Percentiles rank a stretch among this genome's conserved stretches.
Conservation (phyloP, 2,888 invertebrate genomes). For the Clepsis dumicolana region DNA sequence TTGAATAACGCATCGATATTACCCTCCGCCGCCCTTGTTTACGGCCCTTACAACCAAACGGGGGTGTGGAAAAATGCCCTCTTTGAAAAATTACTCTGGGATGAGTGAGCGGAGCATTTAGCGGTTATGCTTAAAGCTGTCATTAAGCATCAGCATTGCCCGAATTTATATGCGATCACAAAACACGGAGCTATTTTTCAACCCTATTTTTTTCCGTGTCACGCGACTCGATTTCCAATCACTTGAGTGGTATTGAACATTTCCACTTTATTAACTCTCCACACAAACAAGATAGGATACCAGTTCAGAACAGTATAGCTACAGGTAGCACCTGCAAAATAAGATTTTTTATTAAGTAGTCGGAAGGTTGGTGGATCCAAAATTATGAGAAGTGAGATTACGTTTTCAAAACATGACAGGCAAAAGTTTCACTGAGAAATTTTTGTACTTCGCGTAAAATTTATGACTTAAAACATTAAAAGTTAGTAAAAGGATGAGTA, state of each 20-base stretch:
- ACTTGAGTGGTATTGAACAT: background rate
- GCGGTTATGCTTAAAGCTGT: slow-evolving; percentile 16
- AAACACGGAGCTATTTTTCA: background rate
- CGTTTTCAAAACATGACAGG: slow-evolving; percentile 1
- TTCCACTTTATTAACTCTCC: background rate
- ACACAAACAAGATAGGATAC: background rate
- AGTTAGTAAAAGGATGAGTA: slow-evolving; percentile 36
- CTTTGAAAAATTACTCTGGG: slow-evolving; percentile 38
- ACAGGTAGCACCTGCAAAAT: background rate
- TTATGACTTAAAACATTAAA: slow-evolving; percentile 36
- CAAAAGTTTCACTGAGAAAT: slow-evolving; percentile 3
- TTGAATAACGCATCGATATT: slow-evolving; percentile 80
- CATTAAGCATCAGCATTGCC: slow-evolving; percentile 22
- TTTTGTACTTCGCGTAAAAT: slow-evolving; percentile 31
- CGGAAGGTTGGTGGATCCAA: background rate
- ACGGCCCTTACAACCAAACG: slow-evolving; percentile 41
- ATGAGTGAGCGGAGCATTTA: slow-evolving; percentile 14
- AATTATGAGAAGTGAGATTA: background rate
- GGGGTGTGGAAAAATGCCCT: slow-evolving; percentile 30
- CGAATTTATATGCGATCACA: background rate
- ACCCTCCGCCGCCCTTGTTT: slow-evolving; percentile 53
- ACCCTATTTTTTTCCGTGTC: background rate
- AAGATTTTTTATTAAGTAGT: background rate
- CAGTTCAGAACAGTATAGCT: background rate
- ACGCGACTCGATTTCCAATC: background rate